A percentile compares a stretch with the other conserved stretches of the same genome.
phyloP scores from a whole-genome alignment of 2,113 vertebrate species.

The Condylura cristata region DNA sequence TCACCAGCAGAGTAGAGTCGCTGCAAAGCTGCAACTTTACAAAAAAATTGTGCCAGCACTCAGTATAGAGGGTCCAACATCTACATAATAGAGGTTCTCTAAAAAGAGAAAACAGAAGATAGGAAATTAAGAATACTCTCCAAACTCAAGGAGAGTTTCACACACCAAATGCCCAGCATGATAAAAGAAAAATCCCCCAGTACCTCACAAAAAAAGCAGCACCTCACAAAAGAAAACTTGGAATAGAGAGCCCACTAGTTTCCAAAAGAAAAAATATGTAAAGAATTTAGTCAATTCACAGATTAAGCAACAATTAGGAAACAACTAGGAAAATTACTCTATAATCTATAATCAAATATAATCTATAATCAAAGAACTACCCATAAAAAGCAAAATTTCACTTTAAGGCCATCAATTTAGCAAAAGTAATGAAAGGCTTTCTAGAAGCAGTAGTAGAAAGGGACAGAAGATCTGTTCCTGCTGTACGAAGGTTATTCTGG shows the following conservation, averaged over 20 bases:
- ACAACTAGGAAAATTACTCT: neutral
- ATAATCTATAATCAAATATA: too few relatives aligned
- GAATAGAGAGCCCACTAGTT: neutral
- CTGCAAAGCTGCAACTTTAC: neutral
- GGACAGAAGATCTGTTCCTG: neutral
- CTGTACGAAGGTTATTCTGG: neutral
- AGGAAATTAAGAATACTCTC: constrained; percentile 13
- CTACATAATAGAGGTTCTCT: neutral
- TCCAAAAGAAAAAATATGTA: neutral
- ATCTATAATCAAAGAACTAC: constrained; percentile 16
- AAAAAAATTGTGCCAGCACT: neutral
- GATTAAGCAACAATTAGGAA: neutral
- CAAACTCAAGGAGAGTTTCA: neutral
- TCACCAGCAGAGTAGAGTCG: neutral
- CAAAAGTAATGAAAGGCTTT: neutral
- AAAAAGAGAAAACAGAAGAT: constrained; percentile 1
- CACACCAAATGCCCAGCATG: neutral
- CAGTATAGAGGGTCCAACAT: neutral
- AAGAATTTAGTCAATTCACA: neutral
- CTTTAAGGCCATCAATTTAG: neutral
- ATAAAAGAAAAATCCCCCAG: neutral
- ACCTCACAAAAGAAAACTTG: neutral
- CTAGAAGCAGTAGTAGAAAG: neutral
- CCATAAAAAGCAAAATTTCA: constrained; percentile 10
- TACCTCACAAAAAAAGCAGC: neutral